phyloP scores from a whole-genome alignment of 1,140 invertebrate genomes.

The Pseudomyrmex sp. region DNA sequence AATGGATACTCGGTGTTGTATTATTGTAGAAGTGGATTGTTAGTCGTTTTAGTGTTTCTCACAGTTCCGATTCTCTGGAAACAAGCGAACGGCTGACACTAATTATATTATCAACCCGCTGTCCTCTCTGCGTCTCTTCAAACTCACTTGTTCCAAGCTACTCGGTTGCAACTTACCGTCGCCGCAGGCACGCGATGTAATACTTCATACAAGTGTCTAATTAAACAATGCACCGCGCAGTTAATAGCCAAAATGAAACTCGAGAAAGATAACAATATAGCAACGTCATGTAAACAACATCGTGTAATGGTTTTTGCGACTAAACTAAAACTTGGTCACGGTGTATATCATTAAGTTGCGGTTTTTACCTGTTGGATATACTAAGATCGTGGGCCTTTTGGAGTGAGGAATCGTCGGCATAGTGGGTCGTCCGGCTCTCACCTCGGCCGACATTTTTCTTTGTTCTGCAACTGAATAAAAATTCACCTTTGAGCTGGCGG shows the following conservation, averaged over 20 bases:
- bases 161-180: constrained; percentile 20
- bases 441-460: constrained; percentile 73
- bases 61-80: neutral
- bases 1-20: neutral
- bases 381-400: constrained; percentile 84
- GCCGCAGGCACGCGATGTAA: neutral
- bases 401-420: constrained; percentile 81
- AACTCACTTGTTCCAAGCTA: neutral
- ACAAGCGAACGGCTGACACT: constrained; percentile 28
- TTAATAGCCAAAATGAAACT: constrained; percentile 8
- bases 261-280: neutral
- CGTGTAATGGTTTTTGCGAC: neutral
- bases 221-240: constrained; percentile 18
- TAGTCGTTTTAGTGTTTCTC: constrained; percentile 25
- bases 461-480: constrained; percentile 63
- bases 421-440: constrained; percentile 77
- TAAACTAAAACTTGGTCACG: neutral
- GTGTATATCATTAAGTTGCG: neutral
- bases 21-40: constrained; percentile 24
- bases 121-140: constrained; percentile 2
- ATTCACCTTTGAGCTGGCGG: constrained; percentile 11
- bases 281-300: neutral
- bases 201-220: constrained; percentile 38
- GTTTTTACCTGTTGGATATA: constrained; percentile 86
- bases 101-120: constrained; percentile 43